Evolutionary conservation across 2,888 invertebrate genomes (phyloP).

Genomic region (Pachymerium ferrugineum): DNA sequence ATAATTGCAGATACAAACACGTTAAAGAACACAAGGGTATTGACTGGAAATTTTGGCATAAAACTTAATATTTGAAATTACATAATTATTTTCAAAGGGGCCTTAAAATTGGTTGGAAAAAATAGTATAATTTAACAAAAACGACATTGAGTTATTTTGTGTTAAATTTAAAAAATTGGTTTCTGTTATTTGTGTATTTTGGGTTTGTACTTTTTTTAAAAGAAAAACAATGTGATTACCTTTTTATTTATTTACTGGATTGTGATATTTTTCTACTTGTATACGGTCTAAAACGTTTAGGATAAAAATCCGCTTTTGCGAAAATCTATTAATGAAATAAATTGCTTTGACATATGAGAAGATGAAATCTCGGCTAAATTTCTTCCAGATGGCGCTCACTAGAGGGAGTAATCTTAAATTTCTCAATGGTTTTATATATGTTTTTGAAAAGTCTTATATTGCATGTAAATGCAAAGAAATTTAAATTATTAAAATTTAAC

Average conservation of each 20-base stretch:
- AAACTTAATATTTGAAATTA: conserved; percentile 17
- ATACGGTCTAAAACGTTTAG: not conserved
- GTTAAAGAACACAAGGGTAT: conserved; percentile 48
- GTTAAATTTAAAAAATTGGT: not conserved
- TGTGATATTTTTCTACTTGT: not conserved
- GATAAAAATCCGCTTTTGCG: conserved; percentile 1
- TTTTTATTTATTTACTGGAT: not conserved
- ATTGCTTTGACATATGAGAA: conserved; percentile 5
- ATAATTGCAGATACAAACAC: conserved; percentile 48
- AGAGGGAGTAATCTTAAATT: too few relatives aligned
- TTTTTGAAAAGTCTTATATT: too few relatives aligned
- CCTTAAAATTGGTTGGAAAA: not conserved
- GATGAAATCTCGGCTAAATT: too few relatives aligned
- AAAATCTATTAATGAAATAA: not conserved
- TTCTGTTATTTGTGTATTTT: not conserved
- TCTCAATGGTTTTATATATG: too few relatives aligned
- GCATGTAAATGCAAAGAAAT: too few relatives aligned
- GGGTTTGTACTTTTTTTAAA: not conserved
- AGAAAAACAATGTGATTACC: not conserved
- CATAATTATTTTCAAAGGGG: not conserved
- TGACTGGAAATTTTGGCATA: conserved; percentile 51
- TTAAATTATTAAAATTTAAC: too few relatives aligned
- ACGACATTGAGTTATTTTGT: not conserved
- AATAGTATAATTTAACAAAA: not conserved
- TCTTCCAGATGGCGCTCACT: too few relatives aligned